phyloP scores from a whole-genome alignment of 2,113 vertebrate genomes.

The Poecile atricapillus region DNA sequence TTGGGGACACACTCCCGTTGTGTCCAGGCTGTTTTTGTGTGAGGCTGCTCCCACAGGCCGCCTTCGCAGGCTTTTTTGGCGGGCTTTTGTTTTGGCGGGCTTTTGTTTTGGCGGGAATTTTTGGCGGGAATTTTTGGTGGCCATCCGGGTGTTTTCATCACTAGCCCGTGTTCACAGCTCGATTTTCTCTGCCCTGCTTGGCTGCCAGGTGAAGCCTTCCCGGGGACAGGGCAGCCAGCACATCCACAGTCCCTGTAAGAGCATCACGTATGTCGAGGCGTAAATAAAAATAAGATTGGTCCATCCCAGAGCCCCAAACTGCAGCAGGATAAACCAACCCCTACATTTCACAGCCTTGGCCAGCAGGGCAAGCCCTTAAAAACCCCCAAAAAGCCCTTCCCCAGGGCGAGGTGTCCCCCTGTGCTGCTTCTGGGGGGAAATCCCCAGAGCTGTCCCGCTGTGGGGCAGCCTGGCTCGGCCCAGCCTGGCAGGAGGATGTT shows the following conservation, averaged over 20 bases:
- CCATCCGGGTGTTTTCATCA: rapidly evolving
- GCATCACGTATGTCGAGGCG: too few relatives aligned
- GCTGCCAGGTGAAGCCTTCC: not conserved
- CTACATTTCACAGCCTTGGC: not conserved
- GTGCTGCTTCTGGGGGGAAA: not conserved
- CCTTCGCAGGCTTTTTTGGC: too few relatives aligned
- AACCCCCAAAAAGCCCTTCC: not conserved
- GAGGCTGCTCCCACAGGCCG: not conserved
- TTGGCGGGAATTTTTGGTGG: not conserved
- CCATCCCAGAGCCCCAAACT: not conserved
- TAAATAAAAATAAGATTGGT: not conserved
- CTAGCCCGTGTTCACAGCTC: rapidly evolving
- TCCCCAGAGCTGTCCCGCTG: not conserved
- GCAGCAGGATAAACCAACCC: not conserved
- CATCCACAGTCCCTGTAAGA: too few relatives aligned
- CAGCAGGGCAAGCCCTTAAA: not conserved
- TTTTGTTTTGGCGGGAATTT: not conserved
- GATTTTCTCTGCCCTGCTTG: too few relatives aligned
- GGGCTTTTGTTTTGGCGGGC: not conserved
- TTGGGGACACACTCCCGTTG: too few relatives aligned
- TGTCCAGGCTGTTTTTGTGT: too few relatives aligned
- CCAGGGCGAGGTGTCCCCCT: too few relatives aligned
- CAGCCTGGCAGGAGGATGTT: not conserved
- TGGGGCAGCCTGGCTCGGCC: not conserved
- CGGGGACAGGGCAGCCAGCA: not conserved